phyloP scores from a whole-genome alignment of 2,888 invertebrate genomes.

The Syrphus vitripennis region DNA sequence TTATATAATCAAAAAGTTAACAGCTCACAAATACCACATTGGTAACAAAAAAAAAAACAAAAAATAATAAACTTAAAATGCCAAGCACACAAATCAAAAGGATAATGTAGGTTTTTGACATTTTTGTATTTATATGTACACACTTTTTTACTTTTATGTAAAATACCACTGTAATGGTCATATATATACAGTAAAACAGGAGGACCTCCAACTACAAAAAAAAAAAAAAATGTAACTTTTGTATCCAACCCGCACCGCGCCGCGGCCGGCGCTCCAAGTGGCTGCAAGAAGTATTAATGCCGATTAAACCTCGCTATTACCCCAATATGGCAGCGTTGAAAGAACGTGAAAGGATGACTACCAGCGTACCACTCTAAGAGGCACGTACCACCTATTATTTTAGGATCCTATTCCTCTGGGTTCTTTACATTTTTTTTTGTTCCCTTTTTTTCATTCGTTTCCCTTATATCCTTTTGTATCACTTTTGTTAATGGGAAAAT shows the following conservation, averaged over 20 bases:
- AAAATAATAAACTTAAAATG: slow-evolving; percentile 39
- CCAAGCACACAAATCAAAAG: slow-evolving; percentile 49
- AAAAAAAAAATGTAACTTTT: not conserved
- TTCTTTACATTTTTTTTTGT: not conserved
- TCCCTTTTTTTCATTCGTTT: not conserved
- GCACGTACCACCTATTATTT: slow-evolving; percentile 58
- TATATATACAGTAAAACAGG: not conserved
- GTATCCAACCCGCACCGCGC: not conserved
- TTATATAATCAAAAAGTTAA: not conserved
- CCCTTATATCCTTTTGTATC: not conserved
- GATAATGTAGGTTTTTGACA: slow-evolving; percentile 60
- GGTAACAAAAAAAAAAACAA: not conserved
- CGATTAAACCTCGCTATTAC: slow-evolving; percentile 49
- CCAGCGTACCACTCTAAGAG: slow-evolving; percentile 4
- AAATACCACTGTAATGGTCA: not conserved
- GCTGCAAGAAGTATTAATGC: slow-evolving; percentile 37
- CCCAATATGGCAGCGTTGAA: slow-evolving; percentile 35
- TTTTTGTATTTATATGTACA: slow-evolving; percentile 22
- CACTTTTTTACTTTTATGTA: not conserved
- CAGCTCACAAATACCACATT: not conserved
- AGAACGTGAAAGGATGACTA: slow-evolving; percentile 26
- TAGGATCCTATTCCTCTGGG: slow-evolving; percentile 30
- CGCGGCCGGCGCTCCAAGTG: not conserved
- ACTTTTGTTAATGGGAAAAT: slow-evolving; percentile 19
- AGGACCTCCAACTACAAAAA: not conserved